Conservation (phyloP, 2,113 vertebrate species). For the Zootoca vivipara region DNA sequence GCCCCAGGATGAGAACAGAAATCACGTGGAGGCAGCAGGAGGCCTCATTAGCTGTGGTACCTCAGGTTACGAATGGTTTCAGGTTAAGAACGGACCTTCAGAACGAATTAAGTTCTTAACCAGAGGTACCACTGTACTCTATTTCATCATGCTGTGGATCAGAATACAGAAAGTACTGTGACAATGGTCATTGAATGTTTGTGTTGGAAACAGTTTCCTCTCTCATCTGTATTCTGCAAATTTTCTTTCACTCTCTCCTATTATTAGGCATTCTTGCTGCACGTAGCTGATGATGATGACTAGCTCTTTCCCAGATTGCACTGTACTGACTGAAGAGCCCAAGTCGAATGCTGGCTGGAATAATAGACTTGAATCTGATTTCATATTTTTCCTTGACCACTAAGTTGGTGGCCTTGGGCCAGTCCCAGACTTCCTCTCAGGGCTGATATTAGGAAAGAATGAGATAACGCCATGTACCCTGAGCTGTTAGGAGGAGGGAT, state of each 20-base stretch:
- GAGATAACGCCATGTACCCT: background rate
- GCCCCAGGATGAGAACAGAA: no score
- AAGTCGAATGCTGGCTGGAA: background rate
- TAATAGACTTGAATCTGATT: background rate
- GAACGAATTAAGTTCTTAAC: no score
- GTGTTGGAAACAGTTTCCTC: background rate
- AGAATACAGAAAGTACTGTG: background rate
- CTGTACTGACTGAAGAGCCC: background rate
- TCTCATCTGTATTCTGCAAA: accelerated
- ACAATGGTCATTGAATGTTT: background rate
- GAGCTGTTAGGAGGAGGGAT: background rate
- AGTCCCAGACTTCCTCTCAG: background rate
- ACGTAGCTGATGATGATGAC: background rate
- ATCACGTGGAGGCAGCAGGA: no score
- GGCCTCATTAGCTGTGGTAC: no score
- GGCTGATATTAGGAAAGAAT: background rate
- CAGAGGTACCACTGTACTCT: no score
- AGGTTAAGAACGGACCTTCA: no score
- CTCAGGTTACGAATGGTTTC: no score
- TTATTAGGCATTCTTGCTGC: background rate
- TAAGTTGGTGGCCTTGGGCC: accelerated
- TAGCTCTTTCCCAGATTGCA: background rate
- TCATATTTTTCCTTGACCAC: background rate
- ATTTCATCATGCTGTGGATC: background rate
- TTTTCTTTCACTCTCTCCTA: background rate